A percentile compares a stretch with the other conserved stretches of the same genome.
phyloP scores from a whole-genome alignment of 2,113 vertebrate genomes.

The Tympanuchus pallidicinctus region DNA sequence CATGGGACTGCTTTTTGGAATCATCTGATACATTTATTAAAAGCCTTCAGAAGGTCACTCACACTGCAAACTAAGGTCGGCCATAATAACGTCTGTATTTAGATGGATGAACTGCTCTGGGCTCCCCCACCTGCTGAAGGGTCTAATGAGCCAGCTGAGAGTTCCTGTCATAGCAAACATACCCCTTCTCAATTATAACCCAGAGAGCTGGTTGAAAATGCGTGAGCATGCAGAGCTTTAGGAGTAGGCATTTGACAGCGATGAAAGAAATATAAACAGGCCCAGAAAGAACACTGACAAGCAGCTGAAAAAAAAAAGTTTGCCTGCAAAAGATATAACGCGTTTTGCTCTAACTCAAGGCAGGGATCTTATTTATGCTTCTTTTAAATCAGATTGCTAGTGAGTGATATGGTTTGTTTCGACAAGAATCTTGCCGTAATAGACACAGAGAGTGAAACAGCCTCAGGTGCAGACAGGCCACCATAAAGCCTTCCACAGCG shows the following conservation, averaged over 20 bases:
- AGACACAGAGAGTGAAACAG: background rate
- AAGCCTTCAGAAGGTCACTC: background rate
- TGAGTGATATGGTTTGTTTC: background rate
- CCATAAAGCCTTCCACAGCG: background rate
- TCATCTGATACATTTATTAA: conserved; percentile 31
- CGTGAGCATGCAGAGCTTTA: background rate
- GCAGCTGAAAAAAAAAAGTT: background rate
- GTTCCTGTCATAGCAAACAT: conserved; percentile 34
- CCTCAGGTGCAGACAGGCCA: conserved; percentile 5
- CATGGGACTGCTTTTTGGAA: background rate
- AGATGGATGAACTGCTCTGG: conserved; percentile 13
- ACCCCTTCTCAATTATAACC: background rate
- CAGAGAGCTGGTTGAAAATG: background rate
- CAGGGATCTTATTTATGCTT: background rate
- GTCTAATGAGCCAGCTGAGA: conserved; percentile 35
- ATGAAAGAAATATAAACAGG: conserved; percentile 65
- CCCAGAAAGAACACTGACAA: background rate
- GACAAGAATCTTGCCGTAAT: background rate
- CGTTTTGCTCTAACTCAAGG: background rate
- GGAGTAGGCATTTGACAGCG: background rate
- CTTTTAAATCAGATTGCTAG: background rate
- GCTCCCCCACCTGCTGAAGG: conserved; percentile 67
- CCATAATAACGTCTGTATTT: conserved; percentile 22
- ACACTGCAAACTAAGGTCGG: conserved; percentile 26
- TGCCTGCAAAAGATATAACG: background rate